These are phyloP conservation scores for Xerus rutilus DNA, from an alignment of 2,797 vertebrate species.

Conservation along the genomic window DNA sequence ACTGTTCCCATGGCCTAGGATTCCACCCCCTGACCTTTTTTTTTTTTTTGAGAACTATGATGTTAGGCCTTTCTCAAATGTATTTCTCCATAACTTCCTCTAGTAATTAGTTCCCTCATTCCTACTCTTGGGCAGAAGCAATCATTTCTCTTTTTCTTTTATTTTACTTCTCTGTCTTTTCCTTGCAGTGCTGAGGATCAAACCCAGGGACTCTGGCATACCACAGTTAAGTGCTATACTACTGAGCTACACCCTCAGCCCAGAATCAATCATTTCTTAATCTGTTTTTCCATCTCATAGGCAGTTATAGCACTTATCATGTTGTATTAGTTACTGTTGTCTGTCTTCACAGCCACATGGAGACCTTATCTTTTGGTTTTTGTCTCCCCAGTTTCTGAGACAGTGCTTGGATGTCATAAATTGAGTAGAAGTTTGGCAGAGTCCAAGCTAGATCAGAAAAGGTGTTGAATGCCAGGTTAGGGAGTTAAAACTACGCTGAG, in stretches of 20 bases:
- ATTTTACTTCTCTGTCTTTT: background rate
- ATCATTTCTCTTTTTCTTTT: too few species aligned
- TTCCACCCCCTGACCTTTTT: background rate
- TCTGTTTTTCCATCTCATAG: background rate
- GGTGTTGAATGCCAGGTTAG: background rate
- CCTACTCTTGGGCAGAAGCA: background rate
- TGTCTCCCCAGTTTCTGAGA: background rate
- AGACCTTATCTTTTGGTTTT: background rate
- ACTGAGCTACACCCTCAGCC: background rate
- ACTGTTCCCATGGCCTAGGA: background rate
- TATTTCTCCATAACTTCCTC: background rate
- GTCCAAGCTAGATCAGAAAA: background rate
- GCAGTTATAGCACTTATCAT: background rate
- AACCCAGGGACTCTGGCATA: background rate
- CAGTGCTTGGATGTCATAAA: background rate
- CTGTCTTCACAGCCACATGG: constrained; percentile 30
- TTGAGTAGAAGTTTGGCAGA: background rate
- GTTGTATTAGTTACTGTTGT: background rate
- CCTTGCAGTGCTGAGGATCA: background rate
- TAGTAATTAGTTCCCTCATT: background rate
- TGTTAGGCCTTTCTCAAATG: background rate
- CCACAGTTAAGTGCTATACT: too few species aligned
- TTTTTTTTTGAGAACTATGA: background rate
- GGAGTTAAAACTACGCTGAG: constrained; percentile 10
- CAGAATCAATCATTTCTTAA: background rate